phyloP scores from a whole-genome alignment of 2,888 invertebrate species.

The Nesidiocoris tenuis region DNA sequence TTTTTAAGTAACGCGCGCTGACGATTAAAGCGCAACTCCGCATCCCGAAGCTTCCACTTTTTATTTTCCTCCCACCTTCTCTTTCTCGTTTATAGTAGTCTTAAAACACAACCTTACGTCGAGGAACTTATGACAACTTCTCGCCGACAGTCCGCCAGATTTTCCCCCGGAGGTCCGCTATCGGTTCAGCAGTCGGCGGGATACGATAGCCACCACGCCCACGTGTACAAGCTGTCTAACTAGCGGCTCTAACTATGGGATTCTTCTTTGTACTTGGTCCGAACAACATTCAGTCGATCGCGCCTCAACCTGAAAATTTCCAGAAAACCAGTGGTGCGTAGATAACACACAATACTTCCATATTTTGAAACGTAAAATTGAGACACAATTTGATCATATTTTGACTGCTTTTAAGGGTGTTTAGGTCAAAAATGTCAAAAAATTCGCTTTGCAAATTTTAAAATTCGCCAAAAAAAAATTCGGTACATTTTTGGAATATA shows the following conservation, averaged over 20 bases:
- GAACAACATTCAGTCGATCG: slow-evolving; percentile 25
- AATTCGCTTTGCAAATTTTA: too few species aligned
- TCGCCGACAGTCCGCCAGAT: too few species aligned
- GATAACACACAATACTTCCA: too few species aligned
- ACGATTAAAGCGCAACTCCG: slow-evolving; percentile 23
- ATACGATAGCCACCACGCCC: background rate
- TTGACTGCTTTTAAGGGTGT: too few species aligned
- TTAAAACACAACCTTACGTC: slow-evolving; percentile 26
- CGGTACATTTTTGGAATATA: too few species aligned
- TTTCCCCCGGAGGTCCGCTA: background rate
- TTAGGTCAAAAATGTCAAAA: too few species aligned
- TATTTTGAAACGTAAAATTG: too few species aligned
- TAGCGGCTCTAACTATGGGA: slow-evolving; percentile 34
- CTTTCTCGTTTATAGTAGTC: slow-evolving; percentile 6
- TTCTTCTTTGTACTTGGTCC: slow-evolving; percentile 37
- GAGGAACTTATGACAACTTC: slow-evolving; percentile 32
- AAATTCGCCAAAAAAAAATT: too few species aligned
- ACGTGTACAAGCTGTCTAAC: slow-evolving; percentile 18
- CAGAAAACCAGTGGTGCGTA: too few species aligned
- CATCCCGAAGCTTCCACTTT: too few species aligned
- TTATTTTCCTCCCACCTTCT: background rate
- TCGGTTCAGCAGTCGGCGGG: too few species aligned
- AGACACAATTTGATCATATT: too few species aligned
- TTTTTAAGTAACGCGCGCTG: slow-evolving; percentile 26
- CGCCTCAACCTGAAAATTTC: slow-evolving; percentile 30